Evolutionary conservation across 2,888 invertebrate species (phyloP).

Genomic region (Lysandra coridon): DNA sequence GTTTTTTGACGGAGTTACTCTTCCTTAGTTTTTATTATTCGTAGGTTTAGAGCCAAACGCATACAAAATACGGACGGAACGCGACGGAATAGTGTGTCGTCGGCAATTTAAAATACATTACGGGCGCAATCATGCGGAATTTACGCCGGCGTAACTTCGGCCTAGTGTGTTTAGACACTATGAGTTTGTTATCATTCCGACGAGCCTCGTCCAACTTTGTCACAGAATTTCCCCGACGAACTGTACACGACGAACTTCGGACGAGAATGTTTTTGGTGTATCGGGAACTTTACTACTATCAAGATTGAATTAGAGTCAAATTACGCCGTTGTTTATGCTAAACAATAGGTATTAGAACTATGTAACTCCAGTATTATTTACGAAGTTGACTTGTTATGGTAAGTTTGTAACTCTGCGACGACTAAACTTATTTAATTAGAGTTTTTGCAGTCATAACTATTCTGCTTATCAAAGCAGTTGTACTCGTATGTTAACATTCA

Average conservation of each 20-base stretch:
- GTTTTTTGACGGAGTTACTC: no score
- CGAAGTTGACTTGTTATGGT: conserved; percentile 9
- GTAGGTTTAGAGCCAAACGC: no score
- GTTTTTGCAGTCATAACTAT: neutral
- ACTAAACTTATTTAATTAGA: conserved; percentile 3
- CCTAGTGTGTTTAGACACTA: no score
- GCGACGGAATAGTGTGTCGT: no score
- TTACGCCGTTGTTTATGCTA: conserved; percentile 23
- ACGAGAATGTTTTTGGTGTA: conserved; percentile 31
- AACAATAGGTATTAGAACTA: conserved; percentile 20
- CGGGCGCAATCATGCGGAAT: no score
- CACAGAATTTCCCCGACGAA: neutral
- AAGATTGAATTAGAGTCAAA: conserved; percentile 29
- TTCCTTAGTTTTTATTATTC: no score
- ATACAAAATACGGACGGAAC: no score
- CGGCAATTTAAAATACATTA: no score
- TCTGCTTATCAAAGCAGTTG: neutral
- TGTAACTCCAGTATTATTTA: conserved; percentile 20
- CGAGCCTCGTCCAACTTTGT: neutral
- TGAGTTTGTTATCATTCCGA: neutral
- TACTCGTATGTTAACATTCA: neutral
- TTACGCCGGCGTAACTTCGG: no score
- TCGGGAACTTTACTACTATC: conserved; percentile 29
- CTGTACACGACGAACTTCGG: conserved; percentile 28
- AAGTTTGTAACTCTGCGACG: neutral